Base-by-base conservation (phyloP, 2,113 vertebrate species). In the Calcarius ornatus region DNA sequence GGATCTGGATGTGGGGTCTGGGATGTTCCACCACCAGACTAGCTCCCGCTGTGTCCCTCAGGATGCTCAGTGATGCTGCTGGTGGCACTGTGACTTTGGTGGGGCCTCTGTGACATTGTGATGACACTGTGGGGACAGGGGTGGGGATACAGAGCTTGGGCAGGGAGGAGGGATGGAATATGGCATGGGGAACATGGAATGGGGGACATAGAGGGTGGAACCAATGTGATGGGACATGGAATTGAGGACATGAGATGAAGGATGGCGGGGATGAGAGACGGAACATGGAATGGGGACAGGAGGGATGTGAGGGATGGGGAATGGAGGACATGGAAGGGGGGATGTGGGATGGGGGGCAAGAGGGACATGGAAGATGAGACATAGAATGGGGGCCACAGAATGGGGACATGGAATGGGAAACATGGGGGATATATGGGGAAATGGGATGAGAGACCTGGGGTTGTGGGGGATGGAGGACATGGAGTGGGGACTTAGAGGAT, bases 101-200 rank as follows among this genome's bases (percentile, higher is more conserved):
- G 51, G 23, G 51, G 42, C 51, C n/a, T 81, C 51, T 81, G n/a
- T 81, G 78, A 68, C 1, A 1, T 56, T 15, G n/a, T 38, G 51
- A 53, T 57, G 51, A 57, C 78, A 81, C n/a, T 2, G 0, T 3
- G 0, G 22, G 6, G 28, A 38, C 3, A n/a, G 13, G 30, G 11
- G 20, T 4, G 8, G 9, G 25, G 48, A 53, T 35, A 23, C 0
- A 0, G 47, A 27, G 8, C n/a, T 66, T 53, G 28, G 51, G 10
- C 6, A 7, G 63, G 28, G 22, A 56, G 27, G 37, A 56, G 21
- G 40, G 33, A 66, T 37, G 21, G 61, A 45, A 37, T 28, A 35
- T 42, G 20, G n/a, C 38, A 38, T 10, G 9, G 25, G 11, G 60
- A 53, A 30, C 20, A n/a, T 51, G 33, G 40, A 47, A 35, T 13